phyloP scores from a whole-genome alignment of 1,140 invertebrate genomes.

The Zelostemma sp. region DNA sequence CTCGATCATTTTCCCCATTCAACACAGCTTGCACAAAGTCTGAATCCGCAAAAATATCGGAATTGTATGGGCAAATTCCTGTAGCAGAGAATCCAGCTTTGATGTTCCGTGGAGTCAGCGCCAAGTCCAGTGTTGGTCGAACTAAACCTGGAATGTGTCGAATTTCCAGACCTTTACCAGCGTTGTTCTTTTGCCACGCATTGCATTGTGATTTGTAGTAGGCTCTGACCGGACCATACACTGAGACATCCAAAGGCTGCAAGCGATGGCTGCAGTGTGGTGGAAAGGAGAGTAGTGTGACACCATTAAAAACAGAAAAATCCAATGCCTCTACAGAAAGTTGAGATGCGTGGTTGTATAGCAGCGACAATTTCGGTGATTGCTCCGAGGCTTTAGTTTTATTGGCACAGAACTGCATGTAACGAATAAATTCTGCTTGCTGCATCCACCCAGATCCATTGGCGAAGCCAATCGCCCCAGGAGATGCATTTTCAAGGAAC shows the following conservation, averaged over 20 bases:
- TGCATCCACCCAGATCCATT: neutral
- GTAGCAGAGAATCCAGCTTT: too few species aligned
- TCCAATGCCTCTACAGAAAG: slow-evolving; percentile 30
- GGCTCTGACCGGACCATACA: slow-evolving; percentile 6
- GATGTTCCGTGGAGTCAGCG: too few species aligned
- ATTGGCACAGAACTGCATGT: neutral
- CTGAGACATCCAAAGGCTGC: slow-evolving; percentile 44
- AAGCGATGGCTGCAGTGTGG: slow-evolving; percentile 37
- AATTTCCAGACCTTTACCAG: neutral
- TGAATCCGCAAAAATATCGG: too few species aligned
- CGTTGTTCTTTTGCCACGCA: slow-evolving; percentile 4
- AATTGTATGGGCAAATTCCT: too few species aligned
- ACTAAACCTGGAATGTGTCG: too few species aligned
- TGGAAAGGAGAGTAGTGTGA: slow-evolving; percentile 25
- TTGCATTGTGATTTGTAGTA: neutral
- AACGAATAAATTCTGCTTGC: too few species aligned
- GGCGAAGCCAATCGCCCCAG: too few species aligned
- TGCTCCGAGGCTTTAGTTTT: too few species aligned
- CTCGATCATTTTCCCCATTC: too few species aligned
- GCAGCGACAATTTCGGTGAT: slow-evolving; percentile 18
- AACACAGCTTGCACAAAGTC: too few species aligned
- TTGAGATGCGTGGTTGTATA: slow-evolving; percentile 51
- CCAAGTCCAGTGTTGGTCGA: too few species aligned
- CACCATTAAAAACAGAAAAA: slow-evolving; percentile 42
- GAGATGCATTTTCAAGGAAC: neutral